These are phyloP conservation scores for Brachyptera risi DNA, from an alignment of 2,888 invertebrate species.

Conservation along the genomic window DNA sequence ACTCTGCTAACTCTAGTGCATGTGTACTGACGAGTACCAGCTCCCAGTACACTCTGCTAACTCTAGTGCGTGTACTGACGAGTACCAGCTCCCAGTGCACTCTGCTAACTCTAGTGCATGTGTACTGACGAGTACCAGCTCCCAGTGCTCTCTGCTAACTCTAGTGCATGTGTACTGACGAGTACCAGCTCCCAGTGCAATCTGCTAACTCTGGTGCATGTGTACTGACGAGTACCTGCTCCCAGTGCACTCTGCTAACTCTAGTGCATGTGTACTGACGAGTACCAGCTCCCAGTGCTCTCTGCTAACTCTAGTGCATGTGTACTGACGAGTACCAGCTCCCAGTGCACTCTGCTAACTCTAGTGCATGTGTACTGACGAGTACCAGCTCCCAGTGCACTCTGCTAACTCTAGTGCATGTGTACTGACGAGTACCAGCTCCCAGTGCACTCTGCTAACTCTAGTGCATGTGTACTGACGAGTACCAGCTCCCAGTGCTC, in stretches of 20 bases:
- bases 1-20: slow-evolving; percentile 1
- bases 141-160: background rate
- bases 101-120: background rate
- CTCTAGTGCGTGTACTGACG: slow-evolving; percentile 4
- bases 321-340: background rate
- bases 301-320: background rate
- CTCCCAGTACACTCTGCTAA: background rate
- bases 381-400: background rate
- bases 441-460: background rate
- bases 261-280: slow-evolving; percentile 6
- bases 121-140: background rate
- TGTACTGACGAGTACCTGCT: background rate
- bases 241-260: background rate
- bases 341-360: background rate
- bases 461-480: slow-evolving; percentile 6
- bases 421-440: background rate
- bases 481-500: background rate
- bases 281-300: background rate
- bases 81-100: background rate
- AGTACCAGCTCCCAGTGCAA: background rate
- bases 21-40: background rate
- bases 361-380: slow-evolving; percentile 6
- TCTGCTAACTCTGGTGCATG: background rate
- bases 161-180: slow-evolving; percentile 6
- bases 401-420: background rate